A percentile compares a stretch with the other conserved stretches of the same genome.
phyloP scores from a whole-genome alignment of 2,113 vertebrate genomes.

The Sinosuthora webbiana region DNA sequence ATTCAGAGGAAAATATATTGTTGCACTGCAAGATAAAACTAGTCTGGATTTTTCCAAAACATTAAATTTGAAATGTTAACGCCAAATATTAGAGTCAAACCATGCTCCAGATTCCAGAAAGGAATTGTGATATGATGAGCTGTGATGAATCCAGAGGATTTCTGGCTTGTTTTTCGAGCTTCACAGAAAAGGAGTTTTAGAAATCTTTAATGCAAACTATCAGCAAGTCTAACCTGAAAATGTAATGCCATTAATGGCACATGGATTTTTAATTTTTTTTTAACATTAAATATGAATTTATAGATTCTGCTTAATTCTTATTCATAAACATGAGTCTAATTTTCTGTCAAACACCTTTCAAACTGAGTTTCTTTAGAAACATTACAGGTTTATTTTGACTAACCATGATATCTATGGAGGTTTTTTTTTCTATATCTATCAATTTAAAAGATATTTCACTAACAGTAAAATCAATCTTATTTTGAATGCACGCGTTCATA shows the following conservation, averaged over 20 bases:
- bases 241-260: neutral
- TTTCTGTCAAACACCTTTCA: neutral
- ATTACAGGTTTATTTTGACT: neutral
- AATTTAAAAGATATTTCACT: neutral
- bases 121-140: neutral
- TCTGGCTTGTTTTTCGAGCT: neutral
- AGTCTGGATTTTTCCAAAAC: neutral
- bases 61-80: neutral
- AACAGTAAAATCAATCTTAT: neutral
- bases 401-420: accelerated
- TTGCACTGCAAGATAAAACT: neutral
- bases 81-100: neutral
- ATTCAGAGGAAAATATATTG: neutral
- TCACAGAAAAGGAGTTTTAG: neutral
- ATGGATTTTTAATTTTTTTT: neutral
- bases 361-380: neutral
- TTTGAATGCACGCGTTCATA: neutral
- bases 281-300: neutral
- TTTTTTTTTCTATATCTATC: neutral
- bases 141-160: neutral
- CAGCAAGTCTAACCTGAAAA: neutral
- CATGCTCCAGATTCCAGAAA: neutral
- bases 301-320: neutral
- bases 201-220: neutral
- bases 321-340: neutral